Conservation (phyloP, 2,797 vertebrate genomes). For the Octomys mimax region DNA sequence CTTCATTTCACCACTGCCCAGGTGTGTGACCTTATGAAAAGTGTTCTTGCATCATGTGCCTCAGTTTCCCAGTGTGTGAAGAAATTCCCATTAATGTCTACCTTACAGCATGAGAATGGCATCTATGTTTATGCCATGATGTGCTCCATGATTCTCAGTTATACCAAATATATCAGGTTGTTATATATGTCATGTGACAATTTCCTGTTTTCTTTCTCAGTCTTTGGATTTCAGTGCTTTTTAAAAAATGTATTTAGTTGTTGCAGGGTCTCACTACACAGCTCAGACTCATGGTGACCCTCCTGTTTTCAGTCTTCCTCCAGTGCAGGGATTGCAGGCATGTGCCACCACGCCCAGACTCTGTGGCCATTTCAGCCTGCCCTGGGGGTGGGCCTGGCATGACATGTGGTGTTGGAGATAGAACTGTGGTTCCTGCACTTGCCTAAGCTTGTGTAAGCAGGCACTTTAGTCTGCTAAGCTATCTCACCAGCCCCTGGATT, state of each 20-base stretch:
- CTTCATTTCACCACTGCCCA: not conserved
- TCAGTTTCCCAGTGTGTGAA: constrained; percentile 24
- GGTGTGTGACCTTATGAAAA: not conserved
- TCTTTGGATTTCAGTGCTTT: not conserved
- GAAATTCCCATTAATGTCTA: not conserved
- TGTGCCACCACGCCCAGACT: no score
- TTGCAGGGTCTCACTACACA: no score
- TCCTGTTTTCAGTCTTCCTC: no score
- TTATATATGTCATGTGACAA: not conserved
- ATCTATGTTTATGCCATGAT: not conserved
- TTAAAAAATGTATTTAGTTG: no score
- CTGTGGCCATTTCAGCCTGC: no score
- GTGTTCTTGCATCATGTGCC: not conserved
- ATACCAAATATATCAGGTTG: not conserved
- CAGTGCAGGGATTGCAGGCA: no score
- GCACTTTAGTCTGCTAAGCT: no score
- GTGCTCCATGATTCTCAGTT: not conserved
- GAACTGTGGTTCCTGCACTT: no score
- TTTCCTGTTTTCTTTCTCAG: constrained; percentile 41
- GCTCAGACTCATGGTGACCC: no score
- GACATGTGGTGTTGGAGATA: no score
- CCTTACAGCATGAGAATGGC: not conserved
- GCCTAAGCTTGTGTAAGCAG: no score
- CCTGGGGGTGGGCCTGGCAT: no score
- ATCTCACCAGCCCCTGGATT: not conserved